These are phyloP conservation scores for Chloroceryle amazona DNA, from an alignment of 2,797 vertebrate genomes.

Conservation along the genomic window DNA sequence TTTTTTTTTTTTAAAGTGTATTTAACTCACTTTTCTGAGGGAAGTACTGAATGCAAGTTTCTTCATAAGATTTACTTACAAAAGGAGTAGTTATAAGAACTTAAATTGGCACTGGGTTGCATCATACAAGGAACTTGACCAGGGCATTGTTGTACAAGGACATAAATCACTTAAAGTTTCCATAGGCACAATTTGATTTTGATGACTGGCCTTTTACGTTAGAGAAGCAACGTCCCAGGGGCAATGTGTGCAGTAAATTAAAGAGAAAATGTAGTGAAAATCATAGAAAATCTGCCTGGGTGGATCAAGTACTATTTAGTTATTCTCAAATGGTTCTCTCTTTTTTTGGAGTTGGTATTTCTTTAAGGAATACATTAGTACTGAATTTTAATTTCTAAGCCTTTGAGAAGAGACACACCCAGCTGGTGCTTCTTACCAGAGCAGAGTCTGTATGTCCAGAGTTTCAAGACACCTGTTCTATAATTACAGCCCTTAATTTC, in stretches of 20 bases:
- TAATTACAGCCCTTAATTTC: background rate
- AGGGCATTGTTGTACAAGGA: background rate
- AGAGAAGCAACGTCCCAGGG: background rate
- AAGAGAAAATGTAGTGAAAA: background rate
- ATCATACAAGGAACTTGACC: background rate
- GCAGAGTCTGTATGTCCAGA: background rate
- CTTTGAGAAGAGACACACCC: background rate
- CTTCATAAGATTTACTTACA: background rate
- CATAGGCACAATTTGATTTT: constrained; percentile 47
- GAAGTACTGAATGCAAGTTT: background rate
- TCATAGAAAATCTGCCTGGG: background rate
- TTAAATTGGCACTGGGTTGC: background rate
- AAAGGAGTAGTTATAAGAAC: background rate
- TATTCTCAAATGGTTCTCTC: background rate
- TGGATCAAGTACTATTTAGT: background rate
- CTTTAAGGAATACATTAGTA: background rate
- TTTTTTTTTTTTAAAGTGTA: constrained; percentile 13
- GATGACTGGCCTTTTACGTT: background rate
- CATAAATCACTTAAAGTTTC: background rate
- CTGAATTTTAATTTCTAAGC: background rate
- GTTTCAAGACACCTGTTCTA: background rate
- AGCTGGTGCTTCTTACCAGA: background rate
- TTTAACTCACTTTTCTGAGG: background rate
- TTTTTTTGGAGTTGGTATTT: background rate
- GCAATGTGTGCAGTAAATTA: background rate